Percentiles rank a stretch among this genome's conserved stretches.
These are phyloP conservation scores for Neoascia interrupta DNA, from an alignment of 2,888 invertebrate genomes.

Conservation along the genomic window DNA sequence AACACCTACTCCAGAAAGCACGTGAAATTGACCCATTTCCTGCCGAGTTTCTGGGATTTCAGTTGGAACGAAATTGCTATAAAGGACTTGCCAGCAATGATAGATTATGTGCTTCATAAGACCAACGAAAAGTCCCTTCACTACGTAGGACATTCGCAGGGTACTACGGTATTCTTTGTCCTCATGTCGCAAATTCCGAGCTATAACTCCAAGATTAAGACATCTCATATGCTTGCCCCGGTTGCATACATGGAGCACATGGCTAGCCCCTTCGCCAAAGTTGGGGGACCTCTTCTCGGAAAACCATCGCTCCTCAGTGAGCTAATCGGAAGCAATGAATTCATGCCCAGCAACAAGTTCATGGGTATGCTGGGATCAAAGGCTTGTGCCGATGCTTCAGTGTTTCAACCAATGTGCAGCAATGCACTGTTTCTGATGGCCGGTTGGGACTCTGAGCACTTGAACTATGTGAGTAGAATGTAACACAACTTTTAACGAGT, in stretches of 20 bases:
- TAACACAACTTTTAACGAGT: constrained; percentile 80
- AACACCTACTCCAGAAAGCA: constrained; percentile 83
- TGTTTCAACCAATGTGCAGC: constrained; percentile 74
- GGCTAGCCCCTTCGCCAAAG: constrained; percentile 79
- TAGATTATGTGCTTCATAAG: constrained; percentile 84
- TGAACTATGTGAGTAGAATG: constrained; percentile 76
- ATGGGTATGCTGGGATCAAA: constrained; percentile 77
- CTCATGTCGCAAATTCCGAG: constrained; percentile 85
- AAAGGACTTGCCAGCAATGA: constrained; percentile 89
- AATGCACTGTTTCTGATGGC: constrained; percentile 76
- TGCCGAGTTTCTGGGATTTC: constrained; percentile 83
- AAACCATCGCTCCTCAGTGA: too few species aligned
- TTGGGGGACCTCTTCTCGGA: constrained; percentile 78
- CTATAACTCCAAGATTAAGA: constrained; percentile 84
- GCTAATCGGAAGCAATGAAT: constrained; percentile 82
- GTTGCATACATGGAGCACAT: constrained; percentile 82
- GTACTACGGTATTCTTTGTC: constrained; percentile 88
- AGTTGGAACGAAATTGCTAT: constrained; percentile 87
- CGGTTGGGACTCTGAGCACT: constrained; percentile 76
- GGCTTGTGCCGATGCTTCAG: constrained; percentile 82
- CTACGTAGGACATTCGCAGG: constrained; percentile 84
- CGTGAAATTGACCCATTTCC: constrained; percentile 79
- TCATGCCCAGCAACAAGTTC: constrained; percentile 81
- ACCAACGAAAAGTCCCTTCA: constrained; percentile 84
- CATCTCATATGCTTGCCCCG: constrained; percentile 86